Percentiles rank a stretch among this genome's conserved stretches.
These are phyloP conservation scores for Ypsolopha scabrella DNA, from an alignment of 2,888 invertebrate genomes.

Conservation along the genomic window DNA sequence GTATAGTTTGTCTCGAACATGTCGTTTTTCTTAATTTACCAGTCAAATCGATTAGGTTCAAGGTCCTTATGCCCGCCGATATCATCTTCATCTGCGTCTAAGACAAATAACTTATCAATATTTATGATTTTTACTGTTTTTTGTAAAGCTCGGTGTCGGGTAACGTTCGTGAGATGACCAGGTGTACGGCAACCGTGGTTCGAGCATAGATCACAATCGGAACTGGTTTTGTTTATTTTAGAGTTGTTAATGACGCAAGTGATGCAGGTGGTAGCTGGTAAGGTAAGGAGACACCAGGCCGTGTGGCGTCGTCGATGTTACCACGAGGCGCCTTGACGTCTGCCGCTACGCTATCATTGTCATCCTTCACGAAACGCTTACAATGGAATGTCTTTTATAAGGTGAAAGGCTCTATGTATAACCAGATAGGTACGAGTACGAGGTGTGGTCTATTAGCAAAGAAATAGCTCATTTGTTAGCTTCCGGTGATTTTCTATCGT, in stretches of 20 bases:
- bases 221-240: conserved; percentile 66
- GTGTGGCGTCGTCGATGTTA: conserved; percentile 27
- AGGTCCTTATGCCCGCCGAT: neutral
- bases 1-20: too few species aligned
- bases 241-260: conserved; percentile 65
- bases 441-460: too few species aligned
- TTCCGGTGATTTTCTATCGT: too few species aligned
- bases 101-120: conserved; percentile 1
- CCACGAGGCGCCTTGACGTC: conserved; percentile 55
- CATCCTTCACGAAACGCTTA: conserved; percentile 32
- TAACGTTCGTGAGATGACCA: conserved; percentile 40
- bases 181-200: conserved; percentile 55
- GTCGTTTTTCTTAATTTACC: neutral
- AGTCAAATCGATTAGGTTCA: neutral
- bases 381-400: too few species aligned
- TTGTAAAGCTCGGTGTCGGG: conserved; percentile 22
- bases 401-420: too few species aligned
- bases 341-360: conserved; percentile 51
- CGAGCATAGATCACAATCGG: conserved; percentile 64
- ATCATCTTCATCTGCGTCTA: neutral
- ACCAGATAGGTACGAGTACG: too few species aligned
- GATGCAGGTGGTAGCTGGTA: conserved; percentile 53
- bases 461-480: too few species aligned
- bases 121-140: neutral
- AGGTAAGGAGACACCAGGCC: conserved; percentile 23